Evolutionary conservation across 2,888 invertebrate genomes (phyloP).

Genomic region (Spodoptera picta): DNA sequence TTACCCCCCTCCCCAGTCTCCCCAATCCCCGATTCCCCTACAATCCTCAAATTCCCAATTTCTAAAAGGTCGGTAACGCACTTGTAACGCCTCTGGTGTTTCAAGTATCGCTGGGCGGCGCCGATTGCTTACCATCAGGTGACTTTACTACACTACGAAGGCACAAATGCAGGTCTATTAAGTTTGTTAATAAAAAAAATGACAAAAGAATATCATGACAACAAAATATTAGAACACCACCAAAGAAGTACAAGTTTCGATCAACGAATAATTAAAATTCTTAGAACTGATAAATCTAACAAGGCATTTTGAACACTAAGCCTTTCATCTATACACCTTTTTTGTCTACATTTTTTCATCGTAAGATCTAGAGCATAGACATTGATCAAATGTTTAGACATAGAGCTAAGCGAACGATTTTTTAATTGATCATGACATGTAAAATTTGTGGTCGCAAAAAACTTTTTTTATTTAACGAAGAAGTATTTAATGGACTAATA

Average conservation of each 20-base stretch:
- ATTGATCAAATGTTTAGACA: conserved; percentile 49
- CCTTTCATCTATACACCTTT: conserved; percentile 36
- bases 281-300: conserved; percentile 25
- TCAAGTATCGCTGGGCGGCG: too few species aligned
- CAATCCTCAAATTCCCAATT: too few species aligned
- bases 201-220: conserved; percentile 1
- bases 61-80: too few species aligned
- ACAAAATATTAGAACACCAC: conserved; percentile 2
- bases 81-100: too few species aligned
- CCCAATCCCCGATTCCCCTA: too few species aligned
- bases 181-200: conserved; percentile 5
- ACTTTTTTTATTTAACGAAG: conserved; percentile 13
- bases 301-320: conserved; percentile 27
- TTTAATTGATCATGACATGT: conserved; percentile 54
- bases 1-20: too few species aligned
- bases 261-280: conserved; percentile 43
- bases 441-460: conserved; percentile 28
- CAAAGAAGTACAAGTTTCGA: conserved; percentile 20
- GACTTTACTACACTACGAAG: too few species aligned
- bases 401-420: conserved; percentile 41
- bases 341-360: conserved; percentile 40
- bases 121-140: too few species aligned
- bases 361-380: conserved; percentile 33
- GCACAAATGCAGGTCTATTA: too few species aligned
- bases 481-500: conserved; percentile 30